Conservation (phyloP, 2,113 vertebrate genomes). For the Halichoerus grypus region DNA sequence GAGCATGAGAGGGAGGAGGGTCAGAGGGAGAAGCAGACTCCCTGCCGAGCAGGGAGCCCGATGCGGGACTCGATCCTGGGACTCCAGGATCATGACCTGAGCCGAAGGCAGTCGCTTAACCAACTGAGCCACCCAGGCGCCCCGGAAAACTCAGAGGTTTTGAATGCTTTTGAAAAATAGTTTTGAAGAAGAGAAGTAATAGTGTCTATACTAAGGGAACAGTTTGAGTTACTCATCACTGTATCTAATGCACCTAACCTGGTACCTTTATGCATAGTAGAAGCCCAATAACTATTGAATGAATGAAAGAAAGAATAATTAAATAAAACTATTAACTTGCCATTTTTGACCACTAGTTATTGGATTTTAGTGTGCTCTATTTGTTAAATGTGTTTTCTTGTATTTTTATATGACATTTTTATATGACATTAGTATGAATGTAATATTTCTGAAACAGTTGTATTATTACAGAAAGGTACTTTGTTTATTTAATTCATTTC, state of each 20-base stretch:
- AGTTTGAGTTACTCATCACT: not conserved
- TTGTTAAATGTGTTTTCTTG: not conserved
- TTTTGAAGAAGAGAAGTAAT: not conserved
- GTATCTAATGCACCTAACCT: not conserved
- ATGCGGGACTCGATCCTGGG: too few relatives aligned
- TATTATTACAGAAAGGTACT: not conserved
- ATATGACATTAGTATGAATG: not conserved
- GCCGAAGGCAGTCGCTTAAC: too few relatives aligned
- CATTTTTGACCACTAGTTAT: not conserved
- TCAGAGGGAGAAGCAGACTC: too few relatives aligned
- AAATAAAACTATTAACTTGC: not conserved
- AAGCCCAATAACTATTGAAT: not conserved
- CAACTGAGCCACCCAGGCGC: too few relatives aligned
- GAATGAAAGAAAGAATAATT: not conserved
- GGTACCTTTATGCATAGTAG: not conserved
- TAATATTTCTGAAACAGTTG: not conserved
- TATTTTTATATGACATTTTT: not conserved
- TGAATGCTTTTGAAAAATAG: not conserved
- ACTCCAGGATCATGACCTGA: too few relatives aligned
- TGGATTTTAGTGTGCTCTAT: not conserved
- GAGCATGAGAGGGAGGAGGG: too few relatives aligned
- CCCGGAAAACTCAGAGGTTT: not conserved
- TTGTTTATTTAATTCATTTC: constrained; percentile 52
- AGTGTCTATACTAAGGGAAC: not conserved
- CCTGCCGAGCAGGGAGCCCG: too few relatives aligned